Conservation (phyloP, 1,140 invertebrate genomes). For the Drosophila ogumai region DNA sequence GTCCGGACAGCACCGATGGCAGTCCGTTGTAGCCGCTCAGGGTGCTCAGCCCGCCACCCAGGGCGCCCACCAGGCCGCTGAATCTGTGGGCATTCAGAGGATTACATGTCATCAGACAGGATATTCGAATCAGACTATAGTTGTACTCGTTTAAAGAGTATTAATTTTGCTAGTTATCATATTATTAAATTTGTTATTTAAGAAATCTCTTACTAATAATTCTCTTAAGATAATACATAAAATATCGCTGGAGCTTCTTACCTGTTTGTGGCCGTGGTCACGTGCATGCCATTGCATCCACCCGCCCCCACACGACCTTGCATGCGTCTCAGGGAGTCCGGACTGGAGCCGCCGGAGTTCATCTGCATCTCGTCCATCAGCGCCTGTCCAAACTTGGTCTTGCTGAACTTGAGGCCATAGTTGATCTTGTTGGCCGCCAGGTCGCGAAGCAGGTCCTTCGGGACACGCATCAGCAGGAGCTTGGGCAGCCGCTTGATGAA, state of each 20-base stretch:
- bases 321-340: constrained; percentile 89
- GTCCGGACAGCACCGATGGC: constrained; percentile 91
- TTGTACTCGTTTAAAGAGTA: neutral
- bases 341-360: constrained; percentile 90
- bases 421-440: constrained; percentile 92
- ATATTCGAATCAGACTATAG: neutral
- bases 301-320: constrained; percentile 88
- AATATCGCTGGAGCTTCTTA: constrained; percentile 58
- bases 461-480: constrained; percentile 93
- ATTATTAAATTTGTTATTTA: neutral
- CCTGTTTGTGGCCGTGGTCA: constrained; percentile 90
- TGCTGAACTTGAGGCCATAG: constrained; percentile 86
- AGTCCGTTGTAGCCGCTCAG: constrained; percentile 91
- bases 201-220: neutral
- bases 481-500: constrained; percentile 95
- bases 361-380: constrained; percentile 88
- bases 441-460: constrained; percentile 92
- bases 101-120: constrained; percentile 30
- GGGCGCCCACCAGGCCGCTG: constrained; percentile 88
- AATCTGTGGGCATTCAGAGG: constrained; percentile 86
- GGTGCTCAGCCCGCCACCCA: constrained; percentile 86
- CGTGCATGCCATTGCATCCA: constrained; percentile 92
- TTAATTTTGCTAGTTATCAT: neutral
- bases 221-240: neutral
- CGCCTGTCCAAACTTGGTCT: constrained; percentile 89